Percentiles rank a stretch among this genome's conserved stretches.
Conservation (phyloP, 1,140 invertebrate genomes). For the Trachymyrmex cornetzi region DNA sequence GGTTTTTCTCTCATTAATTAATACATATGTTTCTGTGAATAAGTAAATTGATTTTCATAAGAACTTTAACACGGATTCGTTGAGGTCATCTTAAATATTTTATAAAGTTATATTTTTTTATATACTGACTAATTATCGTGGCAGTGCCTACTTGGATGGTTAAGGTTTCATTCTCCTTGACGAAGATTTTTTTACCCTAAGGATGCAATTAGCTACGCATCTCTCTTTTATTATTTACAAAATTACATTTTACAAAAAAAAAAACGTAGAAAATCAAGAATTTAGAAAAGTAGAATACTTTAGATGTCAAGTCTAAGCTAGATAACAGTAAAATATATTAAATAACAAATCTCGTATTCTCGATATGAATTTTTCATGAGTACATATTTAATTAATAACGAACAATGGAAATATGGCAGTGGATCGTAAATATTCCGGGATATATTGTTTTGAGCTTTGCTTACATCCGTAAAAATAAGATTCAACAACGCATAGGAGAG, state of each 20-base stretch:
- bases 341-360: not conserved
- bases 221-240: not conserved
- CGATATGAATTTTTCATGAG: slow-evolving; percentile 36
- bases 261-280: not conserved
- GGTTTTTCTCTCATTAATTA: not conserved
- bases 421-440: slow-evolving; percentile 37
- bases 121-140: not conserved
- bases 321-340: slow-evolving; percentile 2
- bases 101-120: not conserved
- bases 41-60: not conserved
- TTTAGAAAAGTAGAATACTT: slow-evolving; percentile 3
- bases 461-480: slow-evolving; percentile 39
- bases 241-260: not conserved
- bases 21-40: not conserved
- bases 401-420: not conserved
- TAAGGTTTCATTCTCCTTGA: not conserved
- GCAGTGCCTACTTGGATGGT: slow-evolving; percentile 11
- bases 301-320: not conserved
- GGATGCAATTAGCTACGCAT: not conserved
- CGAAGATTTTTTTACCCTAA: not conserved
- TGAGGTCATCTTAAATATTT: not conserved
- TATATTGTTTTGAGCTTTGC: slow-evolving; percentile 41
- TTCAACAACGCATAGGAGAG: not conserved
- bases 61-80: not conserved
- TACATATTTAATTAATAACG: slow-evolving; percentile 36